Base-by-base conservation (phyloP, 2,113 vertebrate genomes). In the Peucedramus taeniatus region DNA sequence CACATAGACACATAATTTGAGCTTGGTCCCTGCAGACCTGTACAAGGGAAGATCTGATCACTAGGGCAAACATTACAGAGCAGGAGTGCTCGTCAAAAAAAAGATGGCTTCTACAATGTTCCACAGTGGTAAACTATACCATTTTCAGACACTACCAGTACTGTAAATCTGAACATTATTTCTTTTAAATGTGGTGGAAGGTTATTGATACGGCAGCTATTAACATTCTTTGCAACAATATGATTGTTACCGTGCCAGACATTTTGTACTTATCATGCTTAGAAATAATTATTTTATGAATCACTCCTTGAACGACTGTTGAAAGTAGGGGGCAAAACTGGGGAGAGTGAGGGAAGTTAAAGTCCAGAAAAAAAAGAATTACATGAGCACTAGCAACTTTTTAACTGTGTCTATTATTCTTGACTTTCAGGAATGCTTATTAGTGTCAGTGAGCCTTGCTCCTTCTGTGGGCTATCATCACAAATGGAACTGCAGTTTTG, bases 71-170 rank as follows among this genome's bases (percentile, higher is more conserved):
- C 10, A 9, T 20, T 76, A 17, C 0, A 7, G n/a, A 50, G 9
- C 78, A 61, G 28, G 13, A 45, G 5, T 35, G 18, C 11, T 79
- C 0, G 0, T 50, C 45, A 79, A 33, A 69, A 45, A 45, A 54
- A n/a, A 19, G 6, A 21, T 24, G 9, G 8, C 9, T 79, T 68
- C 66, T 79, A 23, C 13, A 10, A 42, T 30, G 15, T 85, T 71
- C 13, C 7, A 18, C 6, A 0, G 19, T 63, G 20, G 9, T 31
- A n/a, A 82, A 5, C 13, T 2, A 5, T 15, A 10, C 5, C 18
- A 35, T 65, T 89, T 89, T 77, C 37, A 87, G 44, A 71, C 35
- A 45, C 17, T 9, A 33, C 3, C 50, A 31, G 33, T 44, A 37
- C 39, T 61, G 8, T 3, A 47, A 17, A 61, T 31, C 40, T 80